phyloP scores from a whole-genome alignment of 2,113 vertebrate genomes.

The Embiotoca jacksoni region DNA sequence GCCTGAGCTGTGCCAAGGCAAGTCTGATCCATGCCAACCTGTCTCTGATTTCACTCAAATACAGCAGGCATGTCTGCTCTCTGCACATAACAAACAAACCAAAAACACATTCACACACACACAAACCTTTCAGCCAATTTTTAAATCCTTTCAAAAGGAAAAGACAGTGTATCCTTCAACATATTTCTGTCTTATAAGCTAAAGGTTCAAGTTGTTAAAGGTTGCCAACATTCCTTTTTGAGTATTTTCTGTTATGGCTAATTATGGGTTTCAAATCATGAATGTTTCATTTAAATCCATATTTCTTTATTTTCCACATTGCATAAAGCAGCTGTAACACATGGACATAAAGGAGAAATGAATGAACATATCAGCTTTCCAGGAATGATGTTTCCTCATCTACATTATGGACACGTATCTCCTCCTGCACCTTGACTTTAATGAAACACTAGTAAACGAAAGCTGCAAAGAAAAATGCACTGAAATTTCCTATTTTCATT shows the following conservation, averaged over 20 bases:
- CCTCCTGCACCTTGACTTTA: too few species aligned
- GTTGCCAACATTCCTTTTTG: background rate
- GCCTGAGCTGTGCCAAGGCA: conserved; percentile 69
- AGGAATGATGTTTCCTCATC: too few species aligned
- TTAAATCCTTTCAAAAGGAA: conserved; percentile 22
- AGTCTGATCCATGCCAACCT: conserved; percentile 67
- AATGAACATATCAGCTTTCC: background rate
- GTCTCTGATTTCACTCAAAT: conserved; percentile 67
- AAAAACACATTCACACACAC: conserved; percentile 48
- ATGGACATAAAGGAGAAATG: background rate
- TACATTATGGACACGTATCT: too few species aligned
- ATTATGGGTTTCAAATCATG: conserved; percentile 58
- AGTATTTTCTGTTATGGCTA: conserved; percentile 29
- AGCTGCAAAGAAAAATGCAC: too few species aligned
- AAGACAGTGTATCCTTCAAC: conserved; percentile 38
- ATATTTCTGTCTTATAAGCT: conserved; percentile 37
- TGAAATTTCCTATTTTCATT: too few species aligned
- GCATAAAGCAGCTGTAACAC: background rate
- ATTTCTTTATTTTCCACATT: conserved; percentile 8
- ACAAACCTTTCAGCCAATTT: conserved; percentile 37
- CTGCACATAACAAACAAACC: conserved; percentile 55
- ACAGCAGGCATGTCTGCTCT: conserved; percentile 52
- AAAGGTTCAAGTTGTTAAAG: conserved; percentile 21
- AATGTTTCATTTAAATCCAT: conserved; percentile 21
- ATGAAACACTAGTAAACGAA: too few species aligned